phyloP scores from a whole-genome alignment of 2,888 invertebrate species.

The Heliconius ethilla region DNA sequence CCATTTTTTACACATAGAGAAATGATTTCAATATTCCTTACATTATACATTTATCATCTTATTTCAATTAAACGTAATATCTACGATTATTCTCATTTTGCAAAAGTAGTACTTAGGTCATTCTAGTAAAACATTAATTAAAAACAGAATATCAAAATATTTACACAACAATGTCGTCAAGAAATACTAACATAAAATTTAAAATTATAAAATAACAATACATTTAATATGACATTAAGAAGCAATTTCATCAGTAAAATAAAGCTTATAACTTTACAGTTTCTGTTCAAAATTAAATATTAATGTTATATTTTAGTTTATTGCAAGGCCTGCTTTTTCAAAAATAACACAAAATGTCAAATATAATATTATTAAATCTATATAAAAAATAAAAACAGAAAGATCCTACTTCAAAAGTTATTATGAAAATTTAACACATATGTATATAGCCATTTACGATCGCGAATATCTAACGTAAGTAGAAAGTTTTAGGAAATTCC shows the following conservation, averaged over 20 bases:
- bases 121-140: slow-evolving; percentile 65
- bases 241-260: slow-evolving; percentile 47
- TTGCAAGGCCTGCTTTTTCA: slow-evolving; percentile 47
- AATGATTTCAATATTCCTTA: slow-evolving; percentile 68
- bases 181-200: slow-evolving; percentile 68
- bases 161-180: slow-evolving; percentile 75
- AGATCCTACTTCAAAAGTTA: slow-evolving; percentile 34
- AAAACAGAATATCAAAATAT: slow-evolving; percentile 72
- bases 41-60: slow-evolving; percentile 64
- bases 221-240: slow-evolving; percentile 45
- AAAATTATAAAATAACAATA: slow-evolving; percentile 68
- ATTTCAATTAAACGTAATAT: slow-evolving; percentile 57
- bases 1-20: slow-evolving; percentile 75
- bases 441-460: slow-evolving; percentile 35
- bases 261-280: slow-evolving; percentile 44
- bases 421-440: slow-evolving; percentile 38
- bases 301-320: slow-evolving; percentile 39
- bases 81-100: slow-evolving; percentile 53
- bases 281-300: slow-evolving; percentile 26
- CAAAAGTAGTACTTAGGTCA: slow-evolving; percentile 57
- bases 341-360: slow-evolving; percentile 42
- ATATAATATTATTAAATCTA: slow-evolving; percentile 43
- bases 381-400: slow-evolving; percentile 44
- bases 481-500: slow-evolving; percentile 39
- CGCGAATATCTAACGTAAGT: slow-evolving; percentile 37